A percentile compares a stretch with the other conserved stretches of the same genome.
Conservation (phyloP, 2,797 vertebrate genomes). For the Nothura maculosa region DNA sequence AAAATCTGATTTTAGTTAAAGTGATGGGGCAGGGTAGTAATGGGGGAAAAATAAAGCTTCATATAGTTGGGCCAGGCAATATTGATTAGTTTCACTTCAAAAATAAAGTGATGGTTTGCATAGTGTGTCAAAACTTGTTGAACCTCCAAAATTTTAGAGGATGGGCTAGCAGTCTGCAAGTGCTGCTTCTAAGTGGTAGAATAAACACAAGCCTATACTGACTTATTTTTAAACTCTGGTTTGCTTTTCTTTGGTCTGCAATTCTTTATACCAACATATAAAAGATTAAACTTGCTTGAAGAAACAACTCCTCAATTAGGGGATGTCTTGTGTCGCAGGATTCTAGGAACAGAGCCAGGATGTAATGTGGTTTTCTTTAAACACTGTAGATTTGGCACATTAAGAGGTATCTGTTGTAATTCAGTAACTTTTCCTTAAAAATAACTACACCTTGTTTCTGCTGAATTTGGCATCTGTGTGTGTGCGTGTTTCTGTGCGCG, state of each 20-base stretch:
- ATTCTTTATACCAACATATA: background rate
- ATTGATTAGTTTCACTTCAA: background rate
- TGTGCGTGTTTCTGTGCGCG: too few species aligned
- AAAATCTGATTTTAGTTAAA: background rate
- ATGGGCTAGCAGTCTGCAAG: background rate
- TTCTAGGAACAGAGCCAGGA: background rate
- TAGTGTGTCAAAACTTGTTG: background rate
- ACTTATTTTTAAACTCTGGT: background rate
- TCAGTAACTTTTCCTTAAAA: background rate
- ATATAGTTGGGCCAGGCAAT: background rate
- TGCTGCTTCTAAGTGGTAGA: background rate
- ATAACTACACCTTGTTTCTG: background rate
- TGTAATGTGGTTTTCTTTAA: background rate
- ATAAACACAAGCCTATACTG: background rate
- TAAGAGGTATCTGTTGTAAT: background rate
- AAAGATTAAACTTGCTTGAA: background rate
- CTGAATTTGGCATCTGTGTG: background rate
- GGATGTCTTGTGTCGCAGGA: background rate
- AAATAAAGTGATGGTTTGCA: background rate
- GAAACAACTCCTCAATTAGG: background rate
- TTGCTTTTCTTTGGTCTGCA: background rate
- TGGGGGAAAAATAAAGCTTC: background rate
- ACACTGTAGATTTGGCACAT: background rate
- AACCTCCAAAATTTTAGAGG: background rate
- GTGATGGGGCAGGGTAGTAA: background rate